Base-by-base conservation (phyloP, 2,797 vertebrate species). In the Molossus molossus region DNA sequence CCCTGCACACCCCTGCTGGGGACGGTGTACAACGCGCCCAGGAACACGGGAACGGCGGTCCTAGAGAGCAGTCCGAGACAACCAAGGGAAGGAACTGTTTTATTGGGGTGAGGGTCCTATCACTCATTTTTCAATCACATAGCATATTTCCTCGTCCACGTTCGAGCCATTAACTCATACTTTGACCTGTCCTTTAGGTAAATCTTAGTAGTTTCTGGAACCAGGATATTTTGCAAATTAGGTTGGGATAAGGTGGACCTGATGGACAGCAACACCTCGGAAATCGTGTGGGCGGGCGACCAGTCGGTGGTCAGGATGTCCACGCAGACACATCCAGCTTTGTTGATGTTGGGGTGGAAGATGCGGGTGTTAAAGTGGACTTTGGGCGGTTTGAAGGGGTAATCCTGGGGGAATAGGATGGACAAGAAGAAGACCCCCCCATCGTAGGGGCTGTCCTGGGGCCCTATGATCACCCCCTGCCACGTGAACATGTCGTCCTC, bases 321-420 rank as follows among this genome's bases (percentile, higher is more conserved):
- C 14, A 90, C 98, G 97, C 98, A 99, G 97, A 99, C 99, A 97
- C 96, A 99, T 97, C 99, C 98, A 1, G 99, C 99, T 98, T 98
- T 98, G 98, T 98, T 99, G 96, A 99, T 99, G 98, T 99, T 99
- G 91, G 98, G 98, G 97, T 99, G 98, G 50, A 83, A 97, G 69
- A 97, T 93, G 50, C 0, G 6, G 9, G 69, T 86, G 3, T 0
- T 77, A 25, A 94, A 95, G 4, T 13, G 0, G 0, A 94, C 8
- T 23, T 58, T 85, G 0, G 84, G 80, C 45, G 94, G 92, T 40
- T 33, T 82, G 64, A 83, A 93, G 0, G 80, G 90, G 10, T 94
- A 93, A 21, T 65, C 20, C 8, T 8, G 40, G 17, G 87, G 73
- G 27, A 96, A 85, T 1, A 9, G 20, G 18, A 72, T 72, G 5